Evolutionary conservation across 1,140 invertebrate genomes (phyloP).

Genomic region (Delia radicum): DNA sequence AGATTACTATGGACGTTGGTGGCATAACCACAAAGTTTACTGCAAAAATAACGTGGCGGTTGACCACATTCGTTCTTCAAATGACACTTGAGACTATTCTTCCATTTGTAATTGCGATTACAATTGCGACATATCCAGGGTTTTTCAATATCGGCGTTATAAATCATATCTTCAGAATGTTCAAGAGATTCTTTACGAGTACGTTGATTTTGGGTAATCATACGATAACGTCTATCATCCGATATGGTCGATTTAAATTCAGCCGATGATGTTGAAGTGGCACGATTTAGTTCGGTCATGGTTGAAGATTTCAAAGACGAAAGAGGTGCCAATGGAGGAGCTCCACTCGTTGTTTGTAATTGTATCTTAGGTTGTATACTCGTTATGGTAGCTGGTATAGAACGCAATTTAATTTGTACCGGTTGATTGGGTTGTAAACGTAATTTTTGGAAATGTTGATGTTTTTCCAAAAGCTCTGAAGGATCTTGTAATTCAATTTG

Average conservation of each 20-base stretch:
- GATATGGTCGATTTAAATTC: constrained; percentile 43
- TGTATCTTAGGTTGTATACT: constrained; percentile 26
- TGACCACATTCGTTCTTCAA: constrained; percentile 57
- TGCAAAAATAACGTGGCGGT: constrained; percentile 56
- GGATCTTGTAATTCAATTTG: constrained; percentile 36
- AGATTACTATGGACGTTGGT: constrained; percentile 62
- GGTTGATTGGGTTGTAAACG: constrained; percentile 49
- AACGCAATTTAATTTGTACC: constrained; percentile 46
- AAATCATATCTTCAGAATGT: constrained; percentile 55
- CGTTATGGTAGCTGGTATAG: constrained; percentile 50
- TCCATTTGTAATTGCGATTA: constrained; percentile 54
- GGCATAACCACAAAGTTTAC: constrained; percentile 58
- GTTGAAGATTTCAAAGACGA: not conserved
- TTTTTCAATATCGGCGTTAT: constrained; percentile 54
- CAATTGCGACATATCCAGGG: constrained; percentile 55
- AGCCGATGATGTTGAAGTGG: constrained; percentile 33
- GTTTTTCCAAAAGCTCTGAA: constrained; percentile 43
- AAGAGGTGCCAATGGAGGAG: not conserved
- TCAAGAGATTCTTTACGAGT: constrained; percentile 52
- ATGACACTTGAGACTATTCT: constrained; percentile 56
- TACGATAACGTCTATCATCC: constrained; percentile 53
- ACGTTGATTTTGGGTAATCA: constrained; percentile 51
- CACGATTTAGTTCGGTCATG: not conserved
- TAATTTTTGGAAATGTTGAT: constrained; percentile 48
- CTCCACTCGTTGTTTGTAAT: constrained; percentile 33